Evolutionary conservation across 2,888 invertebrate species (phyloP), one percentile per base, ranked within the genome.

Genomic region (Meganola albula): DNA sequence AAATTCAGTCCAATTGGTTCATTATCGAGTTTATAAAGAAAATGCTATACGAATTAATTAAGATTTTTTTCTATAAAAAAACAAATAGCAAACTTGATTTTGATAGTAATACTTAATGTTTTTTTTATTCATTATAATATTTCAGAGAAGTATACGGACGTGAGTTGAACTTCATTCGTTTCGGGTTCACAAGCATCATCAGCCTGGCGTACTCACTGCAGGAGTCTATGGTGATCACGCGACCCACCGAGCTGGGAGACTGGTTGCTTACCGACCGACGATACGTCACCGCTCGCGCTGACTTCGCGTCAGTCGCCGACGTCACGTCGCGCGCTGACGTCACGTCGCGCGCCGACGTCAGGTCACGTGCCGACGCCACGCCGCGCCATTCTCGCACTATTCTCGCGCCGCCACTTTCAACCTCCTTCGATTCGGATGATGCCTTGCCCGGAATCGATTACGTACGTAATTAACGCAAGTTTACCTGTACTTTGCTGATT

Each of bases 171-270:
- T 70, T 66, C 62, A 12, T 34, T 4, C 63, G 67, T 10, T 64
- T 69, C 52, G 80, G 82, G 1, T 69, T 53, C 63, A 67, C 68
- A 31, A 68, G 70, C 53, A 58, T 82, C 41, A 47, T 69, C 39
- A 65, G 69, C 49, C 42, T 76, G 45, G 65, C 61, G 42, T 52
- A 59, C 58, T 39, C 42, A 39, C 51, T 76, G 59, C 57, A 48
- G 34, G 50, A 35, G 24, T 44, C 27, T 28, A 44, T 72, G 47
- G 28, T 16, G 24, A 44, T 63, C 38, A 22, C 49, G 46, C 58
- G 58, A 38, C 51, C 55, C 22, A 36, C 7, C 11, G 48, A 40
- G 39, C 34, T 43, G 29, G 62, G 59, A 39, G 65, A 70, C 60
- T 64, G 69, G 63, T 49, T 51, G 40, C 49, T 58, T 22, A 39